Base-by-base conservation (phyloP, 1,140 invertebrate species). In the Tyrophagus putrescentiae region DNA sequence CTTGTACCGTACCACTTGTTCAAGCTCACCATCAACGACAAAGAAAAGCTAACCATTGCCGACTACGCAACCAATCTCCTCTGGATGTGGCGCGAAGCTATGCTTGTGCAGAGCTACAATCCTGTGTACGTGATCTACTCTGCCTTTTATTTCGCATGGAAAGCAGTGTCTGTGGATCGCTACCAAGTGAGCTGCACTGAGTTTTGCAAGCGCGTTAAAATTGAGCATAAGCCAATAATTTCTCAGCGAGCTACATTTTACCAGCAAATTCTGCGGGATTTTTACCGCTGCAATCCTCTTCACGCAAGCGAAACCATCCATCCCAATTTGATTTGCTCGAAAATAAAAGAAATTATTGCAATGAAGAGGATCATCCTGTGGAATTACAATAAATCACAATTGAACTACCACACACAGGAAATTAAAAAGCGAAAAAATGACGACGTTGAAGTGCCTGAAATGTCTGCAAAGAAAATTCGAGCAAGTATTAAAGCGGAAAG, bases 121-220 rank as follows among this genome's bases (percentile, higher is more conserved):
- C 52, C 52, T n/a, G 27, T 54, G 31, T 27, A 13, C 27, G 28
- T 54, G 1, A 31, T 54, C 4, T 54, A 54, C 39, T 13, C 25
- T 13, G 52, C 52, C 1, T 31, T 54, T 13, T 54, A 21, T 27
- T 54, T 27, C 39, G 52, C 28, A 3, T 54, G 52, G 52, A 54
- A 54, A 33, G 25, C 52, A 1, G 31, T 25, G 1, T 9, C 32
- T 31, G 9, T 27, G 21, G 25, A 54, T 11, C 25, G 52, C n/a
- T 32, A 13, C 11, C n/a, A 13, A 11, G 39, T 54, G 32, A 25
- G 13, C 9, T 3, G 9, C 13, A 32, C 18, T 5, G 3, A 54
- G 25, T 54, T 54, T 33, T 54, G 52, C 13, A 6, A 32, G 11
- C 11, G 9, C n/a, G 13, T 31, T 23, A 13, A 13, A 18, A 54